Base-by-base conservation (phyloP, 2,888 invertebrate genomes). In the Drosophila ezoana region DNA sequence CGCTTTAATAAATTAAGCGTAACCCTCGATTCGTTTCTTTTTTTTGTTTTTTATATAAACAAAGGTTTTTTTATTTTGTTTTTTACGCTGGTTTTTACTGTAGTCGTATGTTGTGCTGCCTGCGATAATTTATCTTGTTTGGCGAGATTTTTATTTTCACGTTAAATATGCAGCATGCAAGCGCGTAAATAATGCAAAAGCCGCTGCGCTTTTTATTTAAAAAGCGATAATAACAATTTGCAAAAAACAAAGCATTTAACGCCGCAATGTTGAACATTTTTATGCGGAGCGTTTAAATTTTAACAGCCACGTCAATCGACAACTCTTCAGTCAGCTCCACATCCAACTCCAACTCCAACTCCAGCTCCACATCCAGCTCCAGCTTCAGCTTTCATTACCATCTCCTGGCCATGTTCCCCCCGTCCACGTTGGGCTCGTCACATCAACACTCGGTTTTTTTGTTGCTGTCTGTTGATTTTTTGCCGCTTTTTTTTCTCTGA, bases 1-100 rank as follows among this genome's bases (percentile, higher is more conserved):
- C 64, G 89, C 85, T 85, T 86, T 89, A 86, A 86, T 89, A 89
- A 86, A 86, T 86, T 89, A 86, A 86, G 85, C 74, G 85, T 60
- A 54, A 74, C 85, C 85, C 85, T 73, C 70, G 53, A 61, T 37
- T 43, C 57, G 13, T 44, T 2, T 48, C n/a, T 43, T 32, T 43
- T 57, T 28, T 44, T 2, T 48, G 18, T 43, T 32, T 43, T 57
- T 28, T 57, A 32, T 20, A 38, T 18, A 32, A 35, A 51, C 54
- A 69, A 53, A 18, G 41, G 9, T 57, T 70, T 66, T 66, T 66
- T 69, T 47, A 37, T 65, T 68, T 53, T 62, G 35, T 43, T 59
- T 67, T 58, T 72, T 49, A 32, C 56, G 48, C 57, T 32, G 43
- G n/a, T 58, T 69, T 57, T 70, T 59, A 48, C 63, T 53, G 40